Conservation (phyloP, 92 coral and sea anemone species). For the Epizoanthus fatuus region DNA sequence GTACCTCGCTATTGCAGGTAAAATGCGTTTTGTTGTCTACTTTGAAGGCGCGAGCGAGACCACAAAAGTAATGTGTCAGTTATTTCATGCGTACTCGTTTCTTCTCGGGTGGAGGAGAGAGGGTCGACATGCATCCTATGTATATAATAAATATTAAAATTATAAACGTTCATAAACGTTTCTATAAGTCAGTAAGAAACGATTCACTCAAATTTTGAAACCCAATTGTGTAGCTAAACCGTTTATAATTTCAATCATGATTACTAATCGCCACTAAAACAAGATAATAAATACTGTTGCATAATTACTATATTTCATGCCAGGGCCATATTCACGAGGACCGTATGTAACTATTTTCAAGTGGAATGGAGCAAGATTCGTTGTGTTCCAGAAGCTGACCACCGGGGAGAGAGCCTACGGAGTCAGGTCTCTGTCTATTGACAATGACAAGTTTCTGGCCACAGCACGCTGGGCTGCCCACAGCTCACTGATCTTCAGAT, state of each 20-base stretch:
- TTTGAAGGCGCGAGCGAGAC: neutral
- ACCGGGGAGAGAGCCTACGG: slow-evolving; percentile 91
- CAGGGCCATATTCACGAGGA: slow-evolving; percentile 89
- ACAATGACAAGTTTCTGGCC: slow-evolving; percentile 73
- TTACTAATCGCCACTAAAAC: neutral
- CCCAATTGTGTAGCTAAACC: too few species aligned
- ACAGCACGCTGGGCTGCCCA: slow-evolving; percentile 86
- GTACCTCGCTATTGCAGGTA: slow-evolving; percentile 90
- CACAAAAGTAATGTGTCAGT: neutral
- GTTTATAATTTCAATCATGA: neutral
- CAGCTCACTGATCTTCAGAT: slow-evolving; percentile 82
- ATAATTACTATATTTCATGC: neutral
- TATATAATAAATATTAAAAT: too few species aligned
- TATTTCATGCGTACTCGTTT: neutral
- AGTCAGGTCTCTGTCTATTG: slow-evolving; percentile 76
- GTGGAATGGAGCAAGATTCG: slow-evolving; percentile 92
- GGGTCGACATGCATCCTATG: too few species aligned
- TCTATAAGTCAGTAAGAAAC: too few species aligned
- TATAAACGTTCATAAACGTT: too few species aligned
- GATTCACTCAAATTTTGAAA: too few species aligned
- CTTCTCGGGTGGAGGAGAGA: too few species aligned
- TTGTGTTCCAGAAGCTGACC: slow-evolving; percentile 59
- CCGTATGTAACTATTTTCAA: slow-evolving; percentile 80
- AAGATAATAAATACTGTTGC: neutral
- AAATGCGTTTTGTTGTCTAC: neutral